Evolutionary conservation across 2,888 invertebrate species (phyloP).

Genomic region (Ceraclea dissimilis): DNA sequence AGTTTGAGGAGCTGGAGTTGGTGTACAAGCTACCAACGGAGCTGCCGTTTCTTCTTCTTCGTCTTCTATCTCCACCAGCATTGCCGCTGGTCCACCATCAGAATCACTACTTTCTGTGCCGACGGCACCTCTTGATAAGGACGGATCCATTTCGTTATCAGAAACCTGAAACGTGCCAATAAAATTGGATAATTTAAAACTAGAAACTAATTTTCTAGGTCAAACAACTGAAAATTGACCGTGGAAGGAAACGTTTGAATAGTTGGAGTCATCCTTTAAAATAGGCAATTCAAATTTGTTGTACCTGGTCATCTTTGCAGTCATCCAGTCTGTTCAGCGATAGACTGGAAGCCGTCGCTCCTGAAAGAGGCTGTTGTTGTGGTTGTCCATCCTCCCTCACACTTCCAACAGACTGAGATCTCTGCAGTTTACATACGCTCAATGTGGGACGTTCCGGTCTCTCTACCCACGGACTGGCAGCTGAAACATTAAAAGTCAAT

Average conservation of each 20-base stretch:
- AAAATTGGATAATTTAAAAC: no score
- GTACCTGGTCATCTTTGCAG: conserved; percentile 20
- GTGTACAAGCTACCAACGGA: conserved; percentile 57
- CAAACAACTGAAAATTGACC: no score
- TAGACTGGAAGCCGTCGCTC: conserved; percentile 61
- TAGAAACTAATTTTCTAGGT: no score
- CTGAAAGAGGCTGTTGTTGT: conserved; percentile 40
- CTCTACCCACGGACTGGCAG: conserved; percentile 30
- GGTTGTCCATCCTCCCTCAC: conserved; percentile 49
- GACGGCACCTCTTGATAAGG: conserved; percentile 6
- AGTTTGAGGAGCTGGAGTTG: conserved; percentile 57
- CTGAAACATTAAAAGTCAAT: not conserved
- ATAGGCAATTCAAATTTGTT: no score
- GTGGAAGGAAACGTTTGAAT: no score
- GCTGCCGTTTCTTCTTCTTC: conserved; percentile 73
- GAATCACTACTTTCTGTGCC: conserved; percentile 33
- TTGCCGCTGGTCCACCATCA: conserved; percentile 58
- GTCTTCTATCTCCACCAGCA: conserved; percentile 74
- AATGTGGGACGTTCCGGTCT: conserved; percentile 31
- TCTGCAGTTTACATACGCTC: conserved; percentile 38
- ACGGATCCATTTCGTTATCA: conserved; percentile 8
- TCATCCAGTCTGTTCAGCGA: conserved; percentile 68
- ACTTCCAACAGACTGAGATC: conserved; percentile 74
- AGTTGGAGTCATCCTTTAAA: no score
- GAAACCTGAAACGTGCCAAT: conserved; percentile 7